Evolutionary conservation across 2,888 invertebrate genomes (phyloP).

Genomic region (Ormyrus rosae): DNA sequence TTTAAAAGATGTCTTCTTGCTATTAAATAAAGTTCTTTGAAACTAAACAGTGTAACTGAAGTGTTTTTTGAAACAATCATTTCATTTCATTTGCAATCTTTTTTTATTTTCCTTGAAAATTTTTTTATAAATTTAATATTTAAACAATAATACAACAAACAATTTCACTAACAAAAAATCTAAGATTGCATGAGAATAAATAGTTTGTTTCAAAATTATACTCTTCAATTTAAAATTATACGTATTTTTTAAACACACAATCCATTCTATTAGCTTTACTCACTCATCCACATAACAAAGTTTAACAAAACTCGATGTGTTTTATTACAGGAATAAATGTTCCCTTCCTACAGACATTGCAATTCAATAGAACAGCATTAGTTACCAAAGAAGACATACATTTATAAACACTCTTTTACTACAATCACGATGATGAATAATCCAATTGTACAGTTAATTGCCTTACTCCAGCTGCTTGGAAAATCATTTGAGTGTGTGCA

Average conservation of each 20-base stretch:
- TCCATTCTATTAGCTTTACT: conserved; percentile 14
- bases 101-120: neutral
- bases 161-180: too few relatives aligned
- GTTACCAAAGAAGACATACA: conserved; percentile 24
- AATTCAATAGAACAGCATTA: conserved; percentile 24
- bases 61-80: conserved; percentile 2
- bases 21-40: conserved; percentile 25
- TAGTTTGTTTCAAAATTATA: conserved; percentile 34
- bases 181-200: neutral
- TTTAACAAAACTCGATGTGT: conserved; percentile 37
- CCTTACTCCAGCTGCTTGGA: conserved; percentile 92
- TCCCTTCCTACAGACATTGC: conserved; percentile 31
- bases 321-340: conserved; percentile 35
- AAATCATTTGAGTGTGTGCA: conserved; percentile 95
- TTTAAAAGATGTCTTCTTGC: conserved; percentile 19
- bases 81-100: neutral
- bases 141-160: too few relatives aligned
- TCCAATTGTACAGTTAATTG: conserved; percentile 96
- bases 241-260: conserved; percentile 20
- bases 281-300: conserved; percentile 28
- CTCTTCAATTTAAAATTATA: conserved; percentile 30
- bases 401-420: conserved; percentile 41
- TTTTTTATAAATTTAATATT: too few relatives aligned
- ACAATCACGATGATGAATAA: conserved; percentile 86
- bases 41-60: conserved; percentile 27